Evolutionary conservation across 2,113 vertebrate genomes (phyloP).

Genomic region (Dolichotis patagonum): DNA sequence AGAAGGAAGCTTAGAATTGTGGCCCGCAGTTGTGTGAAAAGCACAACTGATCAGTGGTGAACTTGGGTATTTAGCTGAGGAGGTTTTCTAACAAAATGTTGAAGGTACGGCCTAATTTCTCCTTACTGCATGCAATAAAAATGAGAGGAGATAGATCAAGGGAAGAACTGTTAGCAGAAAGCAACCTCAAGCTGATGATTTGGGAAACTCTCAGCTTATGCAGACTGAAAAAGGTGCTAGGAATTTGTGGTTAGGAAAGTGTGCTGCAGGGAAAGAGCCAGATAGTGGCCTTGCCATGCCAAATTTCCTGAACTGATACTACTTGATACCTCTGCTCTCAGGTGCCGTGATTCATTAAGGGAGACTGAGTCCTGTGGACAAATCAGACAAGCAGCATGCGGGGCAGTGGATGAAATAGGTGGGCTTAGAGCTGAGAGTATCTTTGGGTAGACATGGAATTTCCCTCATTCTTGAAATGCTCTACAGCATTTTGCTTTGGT

Average conservation of each 20-base stretch:
- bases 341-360: not conserved
- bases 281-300: not conserved
- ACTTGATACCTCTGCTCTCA: not conserved
- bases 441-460: not conserved
- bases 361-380: not conserved
- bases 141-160: not conserved
- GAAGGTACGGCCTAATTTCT: not conserved
- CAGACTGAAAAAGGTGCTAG: not conserved
- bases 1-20: not conserved
- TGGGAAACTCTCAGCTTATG: not conserved
- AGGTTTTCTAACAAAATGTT: not conserved
- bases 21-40: not conserved
- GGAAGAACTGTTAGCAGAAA: not conserved
- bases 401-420: not conserved
- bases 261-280: not conserved
- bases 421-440: not conserved
- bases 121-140: not conserved
- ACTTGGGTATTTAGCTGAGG: not conserved
- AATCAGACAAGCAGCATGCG: not conserved
- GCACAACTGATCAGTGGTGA: not conserved
- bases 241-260: not conserved
- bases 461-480: not conserved
- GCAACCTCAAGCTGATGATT: not conserved
- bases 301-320: not conserved
- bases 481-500: not conserved